Evolutionary conservation across 2,113 vertebrate genomes (phyloP), one percentile per base, ranked within the genome.

Genomic region (Spea bombifrons): DNA sequence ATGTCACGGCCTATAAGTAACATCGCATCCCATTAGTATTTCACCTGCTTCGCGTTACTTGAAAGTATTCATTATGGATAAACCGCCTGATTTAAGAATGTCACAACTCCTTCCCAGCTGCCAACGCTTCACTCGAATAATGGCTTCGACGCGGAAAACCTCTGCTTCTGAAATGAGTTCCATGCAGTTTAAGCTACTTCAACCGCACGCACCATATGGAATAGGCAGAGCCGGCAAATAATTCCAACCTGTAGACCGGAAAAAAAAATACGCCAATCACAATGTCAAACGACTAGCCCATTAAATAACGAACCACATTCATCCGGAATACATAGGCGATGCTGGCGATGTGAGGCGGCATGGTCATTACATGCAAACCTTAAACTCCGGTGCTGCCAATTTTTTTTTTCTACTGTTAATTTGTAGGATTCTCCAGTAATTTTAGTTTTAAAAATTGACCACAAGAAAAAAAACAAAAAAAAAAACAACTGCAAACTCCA

Each of bases 401-500:
- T 59, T 59, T 59, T 59, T 63, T 77, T 63, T 48, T 71, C 61
- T 17, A 49, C 78, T 74, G 84, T 82, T 85, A 86, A 86, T 90
- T 86, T 86, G 78, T 77, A 82, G 86, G 87, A 88, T 88, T 86
- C 82, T 10, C 43, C 3, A 13, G 87, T 89, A 69, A 88, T 89
- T 92, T 91, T 80, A 82, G 80, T 16, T 80, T 73, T 66, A 48
- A 70, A 16, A 71, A 49, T 15, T 30, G 17, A 63, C 15, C 44
- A 30, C 52, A 0, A n/a, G 75, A 79, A 87, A 86, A 87, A 86
- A 47, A 84, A 83, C 83, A 89, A 87, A 88, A 86, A 88, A 87
- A 88, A 90, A 89, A 89, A 91, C 90, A 89, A 90, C 90, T 86
- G 81, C 87, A 83, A 85, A 84, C 86, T 89, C 86, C 83, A 88